These are phyloP conservation scores for Heliconius cydno DNA, from an alignment of 2,888 invertebrate genomes.

Conservation along the genomic window DNA sequence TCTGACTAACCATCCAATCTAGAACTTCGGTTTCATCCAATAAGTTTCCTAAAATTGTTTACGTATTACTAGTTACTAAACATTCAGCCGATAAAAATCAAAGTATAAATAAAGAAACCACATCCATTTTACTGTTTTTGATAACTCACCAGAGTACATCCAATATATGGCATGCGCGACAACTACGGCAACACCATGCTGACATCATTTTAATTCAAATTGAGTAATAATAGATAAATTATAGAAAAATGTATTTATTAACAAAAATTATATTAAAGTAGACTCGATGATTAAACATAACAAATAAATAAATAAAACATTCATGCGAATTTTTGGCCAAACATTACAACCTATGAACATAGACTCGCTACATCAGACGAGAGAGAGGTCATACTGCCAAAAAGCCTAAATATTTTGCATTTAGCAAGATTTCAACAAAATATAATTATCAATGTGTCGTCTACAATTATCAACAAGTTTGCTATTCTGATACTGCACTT, in stretches of 20 bases:
- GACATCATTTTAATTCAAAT: constrained; percentile 79
- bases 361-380: constrained; percentile 70
- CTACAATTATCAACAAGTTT: background rate
- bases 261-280: constrained; percentile 78
- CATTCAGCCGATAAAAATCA: constrained; percentile 53
- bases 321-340: constrained; percentile 79
- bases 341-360: constrained; percentile 74
- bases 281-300: constrained; percentile 79
- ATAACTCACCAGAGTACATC: constrained; percentile 80
- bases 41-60: constrained; percentile 79
- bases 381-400: constrained; percentile 50
- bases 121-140: constrained; percentile 77
- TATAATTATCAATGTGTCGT: constrained; percentile 14
- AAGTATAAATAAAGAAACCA: constrained; percentile 75
- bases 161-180: constrained; percentile 78
- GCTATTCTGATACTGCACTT: constrained; percentile 61
- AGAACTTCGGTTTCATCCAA: constrained; percentile 91
- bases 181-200: constrained; percentile 80
- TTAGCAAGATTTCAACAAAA: constrained; percentile 37
- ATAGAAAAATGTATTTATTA: constrained; percentile 80
- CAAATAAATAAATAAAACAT: constrained; percentile 75
- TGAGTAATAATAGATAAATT: constrained; percentile 73
- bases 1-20: constrained; percentile 95
- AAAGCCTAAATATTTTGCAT: constrained; percentile 14
- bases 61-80: constrained; percentile 59